These are phyloP conservation scores for Siphamia tubifer DNA, from an alignment of 2,113 vertebrate species.

Conservation along the genomic window DNA sequence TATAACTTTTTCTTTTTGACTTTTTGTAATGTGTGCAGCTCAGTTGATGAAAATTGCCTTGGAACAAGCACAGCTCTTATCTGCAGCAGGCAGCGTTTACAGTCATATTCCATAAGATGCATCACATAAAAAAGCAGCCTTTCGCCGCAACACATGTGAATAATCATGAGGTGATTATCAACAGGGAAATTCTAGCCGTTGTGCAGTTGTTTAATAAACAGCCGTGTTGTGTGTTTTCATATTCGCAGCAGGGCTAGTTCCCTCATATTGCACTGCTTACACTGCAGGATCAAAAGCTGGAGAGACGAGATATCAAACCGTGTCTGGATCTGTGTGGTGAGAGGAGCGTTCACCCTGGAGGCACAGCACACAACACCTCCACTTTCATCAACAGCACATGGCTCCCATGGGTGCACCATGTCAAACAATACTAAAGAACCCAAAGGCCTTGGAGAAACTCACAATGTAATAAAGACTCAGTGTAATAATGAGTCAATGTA, in stretches of 20 bases:
- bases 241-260: conserved; percentile 31
- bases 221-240: conserved; percentile 14
- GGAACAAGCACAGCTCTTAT: background rate
- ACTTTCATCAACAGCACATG: conserved; percentile 48
- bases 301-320: conserved; percentile 46
- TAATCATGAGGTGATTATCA: conserved; percentile 23
- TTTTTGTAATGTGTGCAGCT: background rate
- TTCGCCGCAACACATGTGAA: background rate
- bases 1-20: too few relatives aligned
- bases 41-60: background rate
- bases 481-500: too few relatives aligned
- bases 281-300: conserved; percentile 47
- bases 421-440: conserved; percentile 31
- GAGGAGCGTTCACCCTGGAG: conserved; percentile 42
- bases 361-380: conserved; percentile 52
- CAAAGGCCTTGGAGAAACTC: too few relatives aligned
- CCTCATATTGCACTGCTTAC: conserved; percentile 38
- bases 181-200: conserved; percentile 11
- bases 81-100: background rate
- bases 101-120: background rate
- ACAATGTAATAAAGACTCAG: too few relatives aligned
- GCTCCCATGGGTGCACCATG: conserved; percentile 17
- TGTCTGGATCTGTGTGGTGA: conserved; percentile 37
- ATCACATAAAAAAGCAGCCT: background rate
- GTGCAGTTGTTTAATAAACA: conserved; percentile 36